phyloP scores from a whole-genome alignment of 2,113 vertebrate genomes.

The Gila orcuttii region DNA sequence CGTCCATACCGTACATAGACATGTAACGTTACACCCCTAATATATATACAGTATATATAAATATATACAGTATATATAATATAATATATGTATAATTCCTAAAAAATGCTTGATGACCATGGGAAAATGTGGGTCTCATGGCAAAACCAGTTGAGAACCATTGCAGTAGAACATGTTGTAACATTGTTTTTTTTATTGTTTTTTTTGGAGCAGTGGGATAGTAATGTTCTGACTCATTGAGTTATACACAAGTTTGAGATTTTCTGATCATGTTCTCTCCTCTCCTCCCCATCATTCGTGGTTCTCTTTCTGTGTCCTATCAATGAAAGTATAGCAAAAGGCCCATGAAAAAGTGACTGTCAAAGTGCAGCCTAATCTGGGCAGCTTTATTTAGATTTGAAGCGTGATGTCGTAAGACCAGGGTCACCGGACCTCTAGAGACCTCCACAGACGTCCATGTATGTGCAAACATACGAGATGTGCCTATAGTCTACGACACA shows the following conservation, averaged over 20 bases:
- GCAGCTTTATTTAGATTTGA: neutral
- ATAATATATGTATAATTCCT: no score
- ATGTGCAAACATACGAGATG: constrained; percentile 5
- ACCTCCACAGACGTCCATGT: neutral
- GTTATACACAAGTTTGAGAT: neutral
- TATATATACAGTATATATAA: no score
- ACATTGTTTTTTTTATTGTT: neutral
- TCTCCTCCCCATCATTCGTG: neutral
- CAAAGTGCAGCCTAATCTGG: neutral
- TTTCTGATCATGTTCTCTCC: neutral
- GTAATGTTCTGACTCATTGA: neutral
- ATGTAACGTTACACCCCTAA: no score
- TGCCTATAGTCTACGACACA: constrained; percentile 21
- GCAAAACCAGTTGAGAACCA: no score
- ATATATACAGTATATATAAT: no score
- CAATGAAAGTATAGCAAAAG: neutral
- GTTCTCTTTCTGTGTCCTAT: neutral
- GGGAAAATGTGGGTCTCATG: no score
- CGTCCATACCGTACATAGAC: no score
- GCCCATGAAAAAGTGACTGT: neutral
- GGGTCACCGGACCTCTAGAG: neutral
- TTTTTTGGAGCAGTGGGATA: neutral
- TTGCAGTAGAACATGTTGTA: neutral
- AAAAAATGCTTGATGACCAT: no score
- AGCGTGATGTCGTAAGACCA: neutral